Percentiles rank a stretch among this genome's conserved stretches.
Evolutionary conservation across 2,113 vertebrate genomes (phyloP).

Genomic region (Rhabdornis inornatus): DNA sequence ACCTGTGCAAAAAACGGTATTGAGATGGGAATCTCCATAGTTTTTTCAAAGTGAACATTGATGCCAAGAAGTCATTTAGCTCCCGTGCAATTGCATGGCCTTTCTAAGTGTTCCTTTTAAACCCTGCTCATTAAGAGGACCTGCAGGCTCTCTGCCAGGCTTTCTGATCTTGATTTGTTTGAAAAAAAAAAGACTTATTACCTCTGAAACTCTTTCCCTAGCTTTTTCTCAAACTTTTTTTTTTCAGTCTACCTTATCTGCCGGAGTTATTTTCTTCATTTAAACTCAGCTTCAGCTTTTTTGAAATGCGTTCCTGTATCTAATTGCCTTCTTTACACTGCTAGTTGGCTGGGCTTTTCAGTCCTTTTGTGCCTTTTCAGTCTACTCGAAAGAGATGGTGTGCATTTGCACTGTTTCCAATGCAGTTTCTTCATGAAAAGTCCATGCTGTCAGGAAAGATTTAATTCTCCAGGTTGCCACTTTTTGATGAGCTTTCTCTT

Average conservation of each 20-base stretch:
- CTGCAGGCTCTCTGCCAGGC: background rate
- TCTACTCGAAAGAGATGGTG: background rate
- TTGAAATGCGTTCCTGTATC: background rate
- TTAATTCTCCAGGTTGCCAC: background rate
- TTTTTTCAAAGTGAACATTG: background rate
- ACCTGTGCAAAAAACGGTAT: background rate
- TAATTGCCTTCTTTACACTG: constrained; percentile 13
- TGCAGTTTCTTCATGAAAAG: background rate
- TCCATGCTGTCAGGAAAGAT: background rate
- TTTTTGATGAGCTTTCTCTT: background rate
- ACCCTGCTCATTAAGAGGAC: constrained; percentile 15
- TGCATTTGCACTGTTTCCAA: background rate
- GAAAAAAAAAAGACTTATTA: background rate
- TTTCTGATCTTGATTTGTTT: constrained; percentile 14
- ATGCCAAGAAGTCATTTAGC: constrained; percentile 9
- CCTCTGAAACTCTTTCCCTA: background rate
- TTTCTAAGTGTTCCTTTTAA: constrained; percentile 4
- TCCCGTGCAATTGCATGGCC: background rate
- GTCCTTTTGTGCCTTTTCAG: background rate
- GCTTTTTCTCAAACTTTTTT: background rate
- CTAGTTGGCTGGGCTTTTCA: constrained; percentile 2
- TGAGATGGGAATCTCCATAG: background rate
- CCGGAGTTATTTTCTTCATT: constrained; percentile 29
- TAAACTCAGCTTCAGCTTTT: background rate
- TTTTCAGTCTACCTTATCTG: background rate